Evolutionary conservation across 2,797 vertebrate genomes (phyloP), one percentile per base, ranked within the genome.

Genomic region (Ambastaia sidthimunki): DNA sequence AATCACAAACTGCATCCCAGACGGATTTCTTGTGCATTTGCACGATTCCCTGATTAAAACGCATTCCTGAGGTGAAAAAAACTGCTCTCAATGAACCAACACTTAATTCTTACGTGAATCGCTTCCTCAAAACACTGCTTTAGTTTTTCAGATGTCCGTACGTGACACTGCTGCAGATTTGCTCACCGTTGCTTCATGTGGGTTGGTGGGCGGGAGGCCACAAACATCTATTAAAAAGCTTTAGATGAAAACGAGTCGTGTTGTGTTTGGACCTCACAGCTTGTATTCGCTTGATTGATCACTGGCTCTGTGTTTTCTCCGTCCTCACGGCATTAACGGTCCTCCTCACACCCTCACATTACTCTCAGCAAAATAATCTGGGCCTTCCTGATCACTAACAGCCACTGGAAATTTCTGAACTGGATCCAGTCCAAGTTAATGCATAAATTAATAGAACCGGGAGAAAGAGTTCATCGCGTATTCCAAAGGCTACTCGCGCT

Each of bases 341-440:
- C 85, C 88, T 89, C 85, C 84, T 84, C 87, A 87, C 86, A 89
- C 87, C 80, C 87, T 89, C 89, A 91, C 91, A 90, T 93, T 91
- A 91, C 91, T 91, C 89, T 87, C 87, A 80, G 81, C 85, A 83
- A 85, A 85, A 88, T 92, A 85, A 88, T 90, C 87, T 80, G 83
- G 85, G 89, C 83, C 80, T 65, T 82, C 83, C 84, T 47, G 48
- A 85, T 18, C 79, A 87, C 70, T 76, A 62, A 80, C 85, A 84
- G 87, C 84, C 80, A 84, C 55, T 86, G 83, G 86, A 91, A 86
- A 82, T 87, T 88, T 86, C 87, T 68, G 3, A 83, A 82, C 88
- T 91, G 92, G 91, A 91, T 76, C 79, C 62, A 70, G 70, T 93
- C 92, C 92, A 93, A 91, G 76, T 88, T 88, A 91, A 92, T 92